A percentile compares a stretch with the other conserved stretches of the same genome.
phyloP scores from a whole-genome alignment of 2,113 vertebrate species.

The Aspidoscelis tigris region DNA sequence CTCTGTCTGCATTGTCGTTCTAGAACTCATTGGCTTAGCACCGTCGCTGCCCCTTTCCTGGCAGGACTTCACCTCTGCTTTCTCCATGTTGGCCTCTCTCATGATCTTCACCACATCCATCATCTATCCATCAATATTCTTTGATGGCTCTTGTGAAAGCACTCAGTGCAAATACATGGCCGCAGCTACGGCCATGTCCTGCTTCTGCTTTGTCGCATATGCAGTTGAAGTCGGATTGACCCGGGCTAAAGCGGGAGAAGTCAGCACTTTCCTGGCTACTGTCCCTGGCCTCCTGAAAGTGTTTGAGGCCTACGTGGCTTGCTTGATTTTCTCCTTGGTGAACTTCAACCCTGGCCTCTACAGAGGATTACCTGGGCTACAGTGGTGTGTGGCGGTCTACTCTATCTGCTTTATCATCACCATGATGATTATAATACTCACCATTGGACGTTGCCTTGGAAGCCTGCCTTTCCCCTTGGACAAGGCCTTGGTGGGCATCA shows the following conservation, averaged over 20 bases:
- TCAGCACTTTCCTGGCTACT: conserved; percentile 85
- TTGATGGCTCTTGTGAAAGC: conserved; percentile 29
- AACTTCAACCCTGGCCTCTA: accelerated
- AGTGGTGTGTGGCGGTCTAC: conserved; percentile 89
- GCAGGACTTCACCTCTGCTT: conserved; percentile 85
- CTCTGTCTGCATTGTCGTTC: conserved; percentile 79
- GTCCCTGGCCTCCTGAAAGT: conserved; percentile 89
- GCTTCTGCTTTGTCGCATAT: conserved; percentile 81
- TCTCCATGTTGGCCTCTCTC: conserved; percentile 83
- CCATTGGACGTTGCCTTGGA: conserved; percentile 77
- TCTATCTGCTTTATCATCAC: conserved; percentile 86
- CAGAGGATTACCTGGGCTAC: neutral
- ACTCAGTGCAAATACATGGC: conserved; percentile 47
- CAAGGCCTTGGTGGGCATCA: conserved; percentile 79
- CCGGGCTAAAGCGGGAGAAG: conserved; percentile 79
- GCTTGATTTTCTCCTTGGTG: conserved; percentile 85
- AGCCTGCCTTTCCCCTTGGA: conserved; percentile 75
- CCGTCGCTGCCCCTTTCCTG: conserved; percentile 81
- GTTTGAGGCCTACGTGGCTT: conserved; percentile 85
- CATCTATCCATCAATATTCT: conserved; percentile 78
- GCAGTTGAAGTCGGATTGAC: conserved; percentile 81
- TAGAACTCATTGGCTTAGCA: conserved; percentile 78
- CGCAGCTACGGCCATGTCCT: conserved; percentile 76
- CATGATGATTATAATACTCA: conserved; percentile 81
- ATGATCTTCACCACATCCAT: conserved; percentile 85